These are phyloP conservation scores for Cosmopolites sordidus DNA, from an alignment of 2,888 invertebrate genomes.

Conservation along the genomic window DNA sequence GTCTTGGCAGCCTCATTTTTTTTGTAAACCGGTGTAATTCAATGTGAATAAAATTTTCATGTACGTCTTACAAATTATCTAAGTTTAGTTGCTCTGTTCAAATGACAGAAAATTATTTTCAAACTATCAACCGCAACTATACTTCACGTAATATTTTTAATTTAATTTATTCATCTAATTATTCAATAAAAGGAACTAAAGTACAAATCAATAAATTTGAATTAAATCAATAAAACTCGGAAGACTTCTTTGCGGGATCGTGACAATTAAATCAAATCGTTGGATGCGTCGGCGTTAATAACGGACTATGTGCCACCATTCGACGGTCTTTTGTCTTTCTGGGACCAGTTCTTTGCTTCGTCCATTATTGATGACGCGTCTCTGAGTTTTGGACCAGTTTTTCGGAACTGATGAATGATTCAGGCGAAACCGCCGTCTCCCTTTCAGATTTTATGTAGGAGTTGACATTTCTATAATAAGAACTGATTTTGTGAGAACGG, in stretches of 20 bases:
- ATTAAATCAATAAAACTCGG: conserved; percentile 31
- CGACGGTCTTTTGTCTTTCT: conserved; percentile 20
- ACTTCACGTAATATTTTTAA: too few species aligned
- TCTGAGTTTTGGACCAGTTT: conserved; percentile 22
- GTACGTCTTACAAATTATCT: too few species aligned
- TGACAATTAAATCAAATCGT: conserved; percentile 47
- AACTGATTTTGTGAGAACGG: background rate
- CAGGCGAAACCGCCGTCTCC: conserved; percentile 11
- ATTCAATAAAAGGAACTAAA: too few species aligned
- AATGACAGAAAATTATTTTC: too few species aligned
- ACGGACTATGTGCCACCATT: conserved; percentile 38
- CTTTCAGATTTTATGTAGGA: background rate
- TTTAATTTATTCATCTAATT: too few species aligned
- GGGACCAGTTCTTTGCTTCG: conserved; percentile 22
- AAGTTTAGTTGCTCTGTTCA: too few species aligned
- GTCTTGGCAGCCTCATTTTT: too few species aligned
- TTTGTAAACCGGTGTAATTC: too few species aligned
- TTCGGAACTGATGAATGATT: conserved; percentile 18
- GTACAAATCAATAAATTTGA: too few species aligned
- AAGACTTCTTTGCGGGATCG: conserved; percentile 40
- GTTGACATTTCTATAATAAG: conserved; percentile 17
- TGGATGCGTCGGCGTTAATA: conserved; percentile 41
- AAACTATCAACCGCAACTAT: too few species aligned
- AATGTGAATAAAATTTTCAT: too few species aligned
- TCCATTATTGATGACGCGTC: conserved; percentile 23